These are phyloP conservation scores for Heliornis fulica DNA, from an alignment of 2,113 vertebrate genomes.

Conservation along the genomic window DNA sequence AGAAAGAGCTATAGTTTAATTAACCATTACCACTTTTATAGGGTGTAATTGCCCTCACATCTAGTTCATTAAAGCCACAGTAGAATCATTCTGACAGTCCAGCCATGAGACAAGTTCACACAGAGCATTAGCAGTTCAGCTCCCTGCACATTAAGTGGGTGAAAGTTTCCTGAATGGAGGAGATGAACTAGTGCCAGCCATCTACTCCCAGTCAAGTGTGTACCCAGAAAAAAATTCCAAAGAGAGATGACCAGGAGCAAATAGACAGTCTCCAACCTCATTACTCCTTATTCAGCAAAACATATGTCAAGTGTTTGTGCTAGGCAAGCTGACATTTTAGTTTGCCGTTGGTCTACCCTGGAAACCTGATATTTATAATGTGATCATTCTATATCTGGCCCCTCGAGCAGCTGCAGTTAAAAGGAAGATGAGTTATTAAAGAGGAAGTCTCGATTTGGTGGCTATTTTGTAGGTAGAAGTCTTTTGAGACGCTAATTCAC, in stretches of 20 bases:
- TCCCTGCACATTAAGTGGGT: neutral
- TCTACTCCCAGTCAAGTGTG: neutral
- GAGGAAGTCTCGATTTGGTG: neutral
- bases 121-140: neutral
- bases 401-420: slow-evolving; percentile 3
- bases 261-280: slow-evolving; percentile 22
- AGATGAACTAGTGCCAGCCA: neutral
- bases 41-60: neutral
- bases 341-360: neutral
- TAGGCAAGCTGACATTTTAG: slow-evolving; percentile 46
- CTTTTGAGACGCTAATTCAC: neutral
- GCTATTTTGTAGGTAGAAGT: neutral
- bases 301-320: slow-evolving; percentile 24
- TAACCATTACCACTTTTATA: slow-evolving; percentile 30
- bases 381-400: slow-evolving; percentile 20
- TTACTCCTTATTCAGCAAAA: slow-evolving; percentile 16
- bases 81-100: slow-evolving; percentile 17
- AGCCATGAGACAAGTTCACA: slow-evolving; percentile 8
- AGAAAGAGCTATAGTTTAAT: slow-evolving; percentile 22
- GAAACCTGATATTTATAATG: slow-evolving; percentile 46
- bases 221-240: neutral
- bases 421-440: slow-evolving; percentile 16
- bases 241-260: slow-evolving; percentile 15
- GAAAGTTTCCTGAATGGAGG: neutral
- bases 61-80: slow-evolving; percentile 27